A percentile compares a stretch with the other conserved stretches of the same genome.
Conservation (phyloP, 2,797 vertebrate species). For the Odontamblyopus rebecca region DNA sequence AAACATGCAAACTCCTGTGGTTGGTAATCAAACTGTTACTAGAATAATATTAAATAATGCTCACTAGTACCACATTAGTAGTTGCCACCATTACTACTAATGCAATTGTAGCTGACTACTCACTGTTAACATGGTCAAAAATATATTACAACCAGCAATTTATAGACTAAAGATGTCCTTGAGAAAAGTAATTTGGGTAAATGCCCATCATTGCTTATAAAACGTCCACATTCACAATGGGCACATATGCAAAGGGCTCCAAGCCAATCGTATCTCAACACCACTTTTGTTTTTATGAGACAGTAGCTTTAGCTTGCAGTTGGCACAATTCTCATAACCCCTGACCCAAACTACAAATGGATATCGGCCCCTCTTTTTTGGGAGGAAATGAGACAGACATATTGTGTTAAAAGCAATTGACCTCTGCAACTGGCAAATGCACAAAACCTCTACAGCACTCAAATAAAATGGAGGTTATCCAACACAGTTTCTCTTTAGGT, state of each 20-base stretch:
- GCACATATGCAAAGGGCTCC: not conserved
- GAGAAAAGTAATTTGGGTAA: too few species aligned
- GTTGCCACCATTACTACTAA: too few species aligned
- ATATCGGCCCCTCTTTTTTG: not conserved
- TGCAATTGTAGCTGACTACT: too few species aligned
- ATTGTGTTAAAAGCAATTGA: conserved; percentile 8
- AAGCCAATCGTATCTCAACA: conserved; percentile 4
- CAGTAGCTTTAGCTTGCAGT: not conserved
- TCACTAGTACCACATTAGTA: too few species aligned
- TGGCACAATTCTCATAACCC: conserved; percentile 5
- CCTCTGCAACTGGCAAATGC: conserved; percentile 22
- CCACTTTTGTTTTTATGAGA: too few species aligned
- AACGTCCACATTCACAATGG: not conserved
- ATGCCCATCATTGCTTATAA: too few species aligned
- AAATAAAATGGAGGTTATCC: conserved; percentile 25
- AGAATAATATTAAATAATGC: too few species aligned
- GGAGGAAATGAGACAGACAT: conserved; percentile 33
- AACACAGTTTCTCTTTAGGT: conserved; percentile 36
- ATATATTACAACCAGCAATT: too few species aligned
- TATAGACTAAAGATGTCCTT: too few species aligned
- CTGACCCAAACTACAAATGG: conserved; percentile 11
- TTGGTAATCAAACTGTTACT: too few species aligned
- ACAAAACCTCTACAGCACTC: not conserved
- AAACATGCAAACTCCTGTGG: too few species aligned
- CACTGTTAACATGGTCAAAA: too few species aligned